These are phyloP conservation scores for Dexiosoma caninum DNA, from an alignment of 2,888 invertebrate genomes.

Conservation along the genomic window DNA sequence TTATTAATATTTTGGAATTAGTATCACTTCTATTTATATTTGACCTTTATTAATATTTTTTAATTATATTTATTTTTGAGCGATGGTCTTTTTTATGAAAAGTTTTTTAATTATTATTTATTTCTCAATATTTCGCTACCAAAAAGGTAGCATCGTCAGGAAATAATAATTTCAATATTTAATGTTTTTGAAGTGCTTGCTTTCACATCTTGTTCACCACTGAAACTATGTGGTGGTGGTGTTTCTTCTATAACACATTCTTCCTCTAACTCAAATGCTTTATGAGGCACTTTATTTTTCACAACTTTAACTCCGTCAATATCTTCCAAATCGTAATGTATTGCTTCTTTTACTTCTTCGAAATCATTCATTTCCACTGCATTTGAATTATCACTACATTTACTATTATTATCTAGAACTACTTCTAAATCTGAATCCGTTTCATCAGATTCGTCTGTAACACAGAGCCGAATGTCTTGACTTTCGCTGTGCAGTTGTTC, in stretches of 20 bases:
- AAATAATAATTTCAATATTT: conserved; percentile 46
- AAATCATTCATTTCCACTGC: conserved; percentile 55
- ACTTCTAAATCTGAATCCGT: conserved; percentile 61
- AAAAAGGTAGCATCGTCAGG: no score
- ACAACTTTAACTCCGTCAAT: no score
- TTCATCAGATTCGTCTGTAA: conserved; percentile 58
- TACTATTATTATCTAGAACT: conserved; percentile 1
- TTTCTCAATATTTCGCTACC: no score
- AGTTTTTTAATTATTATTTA: no score
- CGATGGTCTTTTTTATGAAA: no score
- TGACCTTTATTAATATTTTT: no score
- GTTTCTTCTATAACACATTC: conserved; percentile 52
- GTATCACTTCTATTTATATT: no score
- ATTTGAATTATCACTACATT: conserved; percentile 12
- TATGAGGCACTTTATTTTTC: conserved; percentile 18
- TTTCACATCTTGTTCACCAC: conserved; percentile 40
- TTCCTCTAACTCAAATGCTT: conserved; percentile 31
- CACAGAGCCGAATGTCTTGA: conserved; percentile 51
- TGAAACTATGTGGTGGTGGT: conserved; percentile 10
- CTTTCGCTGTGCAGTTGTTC: conserved; percentile 25
- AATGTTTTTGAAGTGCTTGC: background rate
- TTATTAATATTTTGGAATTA: no score
- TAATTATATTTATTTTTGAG: no score
- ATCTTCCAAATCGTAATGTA: no score
- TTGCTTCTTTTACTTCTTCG: conserved; percentile 39